Conservation (phyloP, 2,113 vertebrate species). For the Delphinus delphis region DNA sequence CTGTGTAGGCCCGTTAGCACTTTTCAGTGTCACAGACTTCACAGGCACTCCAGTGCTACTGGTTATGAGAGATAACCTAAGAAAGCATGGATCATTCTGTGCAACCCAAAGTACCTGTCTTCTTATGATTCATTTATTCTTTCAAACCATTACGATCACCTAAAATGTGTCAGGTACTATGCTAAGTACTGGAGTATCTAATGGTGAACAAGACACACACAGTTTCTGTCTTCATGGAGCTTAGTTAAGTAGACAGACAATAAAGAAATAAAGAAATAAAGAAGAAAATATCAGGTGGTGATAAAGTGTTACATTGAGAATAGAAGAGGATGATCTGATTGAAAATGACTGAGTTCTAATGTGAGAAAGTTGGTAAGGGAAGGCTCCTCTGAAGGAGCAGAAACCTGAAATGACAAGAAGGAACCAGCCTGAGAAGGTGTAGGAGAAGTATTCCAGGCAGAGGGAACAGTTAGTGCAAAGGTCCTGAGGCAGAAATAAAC, state of each 20-base stretch:
- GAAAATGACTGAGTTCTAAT: not conserved
- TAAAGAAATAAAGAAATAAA: not conserved
- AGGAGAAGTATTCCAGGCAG: not conserved
- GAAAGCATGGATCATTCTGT: not conserved
- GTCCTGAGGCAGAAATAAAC: not conserved
- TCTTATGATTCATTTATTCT: conserved; percentile 11
- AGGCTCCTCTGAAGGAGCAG: not conserved
- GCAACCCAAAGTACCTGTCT: not conserved
- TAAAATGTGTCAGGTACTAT: not conserved
- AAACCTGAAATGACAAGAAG: not conserved
- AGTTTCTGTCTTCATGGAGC: not conserved
- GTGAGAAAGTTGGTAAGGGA: not conserved
- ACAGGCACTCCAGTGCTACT: not conserved
- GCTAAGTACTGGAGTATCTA: not conserved
- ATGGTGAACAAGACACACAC: not conserved
- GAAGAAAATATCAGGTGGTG: not conserved
- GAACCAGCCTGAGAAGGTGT: not conserved
- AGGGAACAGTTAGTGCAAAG: not conserved
- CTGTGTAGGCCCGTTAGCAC: not conserved
- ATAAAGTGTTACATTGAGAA: not conserved
- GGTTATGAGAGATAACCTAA: not conserved
- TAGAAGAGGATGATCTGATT: not conserved
- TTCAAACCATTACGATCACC: not conserved
- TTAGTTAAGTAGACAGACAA: not conserved
- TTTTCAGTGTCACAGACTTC: not conserved